These are phyloP conservation scores for Cassiopea andromeda DNA, from an alignment of 30 jellyfish, hydroid and myxozoan genomes.

Conservation along the genomic window DNA sequence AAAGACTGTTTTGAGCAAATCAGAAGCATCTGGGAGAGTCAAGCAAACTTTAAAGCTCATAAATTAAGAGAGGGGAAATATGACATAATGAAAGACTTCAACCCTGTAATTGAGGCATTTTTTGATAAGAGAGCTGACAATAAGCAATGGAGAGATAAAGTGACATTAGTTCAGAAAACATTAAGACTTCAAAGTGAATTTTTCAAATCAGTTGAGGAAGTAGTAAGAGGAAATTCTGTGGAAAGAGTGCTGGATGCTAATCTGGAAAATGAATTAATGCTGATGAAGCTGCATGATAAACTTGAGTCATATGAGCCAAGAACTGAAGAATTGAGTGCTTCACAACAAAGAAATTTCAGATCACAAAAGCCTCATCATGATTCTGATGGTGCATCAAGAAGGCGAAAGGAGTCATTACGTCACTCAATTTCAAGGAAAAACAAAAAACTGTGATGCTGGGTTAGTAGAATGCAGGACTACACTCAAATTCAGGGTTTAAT, in stretches of 20 bases:
- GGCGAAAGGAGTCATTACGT: constrained; percentile 2
- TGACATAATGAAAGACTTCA: constrained; percentile 32
- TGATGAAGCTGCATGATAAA: constrained; percentile 32
- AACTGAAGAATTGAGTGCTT: not conserved
- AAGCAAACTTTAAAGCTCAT: constrained; percentile 43
- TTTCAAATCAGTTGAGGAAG: constrained; percentile 11
- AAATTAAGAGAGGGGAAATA: constrained; percentile 29
- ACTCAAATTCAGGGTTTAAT: no score
- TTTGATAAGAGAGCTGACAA: not conserved
- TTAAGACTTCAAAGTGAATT: constrained; percentile 9
- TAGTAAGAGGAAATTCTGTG: constrained; percentile 29
- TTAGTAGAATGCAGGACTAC: not conserved
- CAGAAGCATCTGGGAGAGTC: constrained; percentile 51
- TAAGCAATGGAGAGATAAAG: not conserved
- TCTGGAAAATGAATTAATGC: constrained; percentile 58
- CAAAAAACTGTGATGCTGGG: not conserved
- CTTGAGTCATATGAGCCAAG: constrained; percentile 22
- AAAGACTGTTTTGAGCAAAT: constrained; percentile 40
- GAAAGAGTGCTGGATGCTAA: constrained; percentile 61
- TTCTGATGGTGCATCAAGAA: not conserved
- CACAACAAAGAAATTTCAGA: not conserved
- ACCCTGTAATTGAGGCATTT: constrained; percentile 1
- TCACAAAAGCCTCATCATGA: not conserved
- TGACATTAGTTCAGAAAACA: not conserved
- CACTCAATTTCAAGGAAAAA: constrained; percentile 24